Conservation (phyloP, 1,140 invertebrate genomes). For the Teleogryllus occipitalis region DNA sequence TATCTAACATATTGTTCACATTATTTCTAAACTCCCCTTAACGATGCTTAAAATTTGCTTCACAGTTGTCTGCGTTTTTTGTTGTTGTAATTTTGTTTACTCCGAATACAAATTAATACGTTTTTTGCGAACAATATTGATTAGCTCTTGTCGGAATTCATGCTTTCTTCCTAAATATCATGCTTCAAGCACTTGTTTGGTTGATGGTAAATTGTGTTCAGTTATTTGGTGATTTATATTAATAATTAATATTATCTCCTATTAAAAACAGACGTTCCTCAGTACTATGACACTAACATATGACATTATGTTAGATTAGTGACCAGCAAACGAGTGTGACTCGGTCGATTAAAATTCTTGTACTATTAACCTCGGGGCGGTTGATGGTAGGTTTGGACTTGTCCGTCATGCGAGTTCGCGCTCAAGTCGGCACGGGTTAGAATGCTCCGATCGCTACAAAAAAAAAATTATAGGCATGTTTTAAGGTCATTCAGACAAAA, state of each 20-base stretch:
- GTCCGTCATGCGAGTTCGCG: no score
- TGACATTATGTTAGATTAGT: no score
- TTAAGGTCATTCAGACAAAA: no score
- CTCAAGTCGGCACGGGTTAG: no score
- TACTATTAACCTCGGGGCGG: no score
- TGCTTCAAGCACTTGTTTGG: background rate
- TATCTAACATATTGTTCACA: background rate
- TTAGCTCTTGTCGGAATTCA: background rate
- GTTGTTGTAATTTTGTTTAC: background rate
- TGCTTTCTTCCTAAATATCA: conserved; percentile 11
- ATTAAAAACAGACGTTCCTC: background rate
- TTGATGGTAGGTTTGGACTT: no score
- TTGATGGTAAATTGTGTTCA: background rate
- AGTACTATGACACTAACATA: conserved; percentile 13
- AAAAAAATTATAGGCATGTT: no score
- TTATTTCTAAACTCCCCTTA: background rate
- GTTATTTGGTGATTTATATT: conserved; percentile 8
- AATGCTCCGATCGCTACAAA: no score
- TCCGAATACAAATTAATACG: background rate
- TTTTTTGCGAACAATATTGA: background rate
- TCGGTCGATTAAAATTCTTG: no score
- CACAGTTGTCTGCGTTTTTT: background rate
- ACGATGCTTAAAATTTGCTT: background rate
- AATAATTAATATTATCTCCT: background rate
- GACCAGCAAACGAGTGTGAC: no score